These are phyloP conservation scores for Clarias laeviceps DNA, from an alignment of 2,797 vertebrate species.

Conservation along the genomic window DNA sequence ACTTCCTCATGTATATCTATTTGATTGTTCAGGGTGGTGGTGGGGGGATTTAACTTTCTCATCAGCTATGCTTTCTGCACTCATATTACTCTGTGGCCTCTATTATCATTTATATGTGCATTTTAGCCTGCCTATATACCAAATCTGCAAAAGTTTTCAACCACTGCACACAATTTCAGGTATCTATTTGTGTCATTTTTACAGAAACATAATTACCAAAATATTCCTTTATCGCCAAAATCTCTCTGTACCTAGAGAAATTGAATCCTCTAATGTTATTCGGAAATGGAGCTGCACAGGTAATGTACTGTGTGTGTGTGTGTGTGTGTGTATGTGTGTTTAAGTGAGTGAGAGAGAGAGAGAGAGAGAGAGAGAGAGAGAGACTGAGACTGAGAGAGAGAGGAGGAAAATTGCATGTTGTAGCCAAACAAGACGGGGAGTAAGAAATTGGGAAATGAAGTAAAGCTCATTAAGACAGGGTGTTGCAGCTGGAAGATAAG, in stretches of 20 bases:
- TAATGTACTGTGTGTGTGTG: constrained; percentile 72
- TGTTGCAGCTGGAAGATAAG: constrained; percentile 71
- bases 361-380: not conserved
- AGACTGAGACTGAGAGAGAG: not conserved
- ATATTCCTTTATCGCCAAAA: constrained; percentile 54
- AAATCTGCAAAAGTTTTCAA: constrained; percentile 54
- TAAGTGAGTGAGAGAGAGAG: constrained; percentile 9
- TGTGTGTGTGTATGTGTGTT: constrained; percentile 47
- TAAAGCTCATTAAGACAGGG: constrained; percentile 70
- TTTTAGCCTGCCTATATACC: constrained; percentile 14
- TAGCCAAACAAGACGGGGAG: constrained; percentile 59
- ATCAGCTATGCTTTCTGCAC: constrained; percentile 17
- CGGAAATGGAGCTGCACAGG: constrained; percentile 71
- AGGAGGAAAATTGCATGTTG: constrained; percentile 2
- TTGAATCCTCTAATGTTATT: constrained; percentile 67
- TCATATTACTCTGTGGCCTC: constrained; percentile 22
- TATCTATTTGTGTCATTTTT: constrained; percentile 25
- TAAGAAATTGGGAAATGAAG: constrained; percentile 69
- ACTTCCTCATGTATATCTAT: constrained; percentile 9
- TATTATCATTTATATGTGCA: constrained; percentile 23
- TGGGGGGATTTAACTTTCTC: constrained; percentile 4
- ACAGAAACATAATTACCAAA: constrained; percentile 26
- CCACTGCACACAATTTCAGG: constrained; percentile 45
- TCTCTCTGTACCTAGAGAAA: constrained; percentile 59
- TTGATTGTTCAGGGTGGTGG: constrained; percentile 7